Conservation (phyloP, 92 coral and sea anemone genomes). For the Anthopleura xanthogrammica region DNA sequence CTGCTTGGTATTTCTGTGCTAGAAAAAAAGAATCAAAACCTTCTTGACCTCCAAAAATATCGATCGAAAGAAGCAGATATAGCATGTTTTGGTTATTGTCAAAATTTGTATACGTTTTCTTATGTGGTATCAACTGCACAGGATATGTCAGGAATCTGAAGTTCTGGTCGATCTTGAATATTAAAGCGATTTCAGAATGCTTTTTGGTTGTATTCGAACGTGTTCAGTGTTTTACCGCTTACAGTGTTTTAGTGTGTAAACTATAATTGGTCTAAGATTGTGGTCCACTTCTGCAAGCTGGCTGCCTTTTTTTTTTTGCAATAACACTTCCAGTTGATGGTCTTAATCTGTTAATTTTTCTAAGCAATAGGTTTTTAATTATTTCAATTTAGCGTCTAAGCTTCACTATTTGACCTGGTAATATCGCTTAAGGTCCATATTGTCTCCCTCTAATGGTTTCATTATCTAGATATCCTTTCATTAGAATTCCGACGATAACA, state of each 20-base stretch:
- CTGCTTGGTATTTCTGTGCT: conserved; percentile 2
- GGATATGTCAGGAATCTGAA: no score
- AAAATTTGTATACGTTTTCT: no score
- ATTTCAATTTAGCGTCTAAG: neutral
- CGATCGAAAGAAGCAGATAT: neutral
- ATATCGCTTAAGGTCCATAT: neutral
- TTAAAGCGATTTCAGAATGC: no score
- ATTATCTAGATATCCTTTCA: neutral
- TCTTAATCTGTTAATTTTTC: neutral
- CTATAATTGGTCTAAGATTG: no score
- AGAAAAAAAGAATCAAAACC: neutral
- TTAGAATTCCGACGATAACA: neutral
- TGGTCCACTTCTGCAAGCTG: no score
- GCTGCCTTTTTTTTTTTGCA: neutral
- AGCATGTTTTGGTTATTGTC: neutral
- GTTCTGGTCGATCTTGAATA: no score
- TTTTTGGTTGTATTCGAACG: no score
- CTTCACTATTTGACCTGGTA: neutral
- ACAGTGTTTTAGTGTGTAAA: no score
- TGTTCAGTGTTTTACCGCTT: no score
- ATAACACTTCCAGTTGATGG: neutral
- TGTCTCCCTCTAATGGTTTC: neutral
- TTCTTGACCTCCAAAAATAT: neutral
- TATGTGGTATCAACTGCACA: no score
- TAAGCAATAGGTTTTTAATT: neutral